These are phyloP conservation scores for Oligia strigilis DNA, from an alignment of 2,888 invertebrate species.

Conservation along the genomic window DNA sequence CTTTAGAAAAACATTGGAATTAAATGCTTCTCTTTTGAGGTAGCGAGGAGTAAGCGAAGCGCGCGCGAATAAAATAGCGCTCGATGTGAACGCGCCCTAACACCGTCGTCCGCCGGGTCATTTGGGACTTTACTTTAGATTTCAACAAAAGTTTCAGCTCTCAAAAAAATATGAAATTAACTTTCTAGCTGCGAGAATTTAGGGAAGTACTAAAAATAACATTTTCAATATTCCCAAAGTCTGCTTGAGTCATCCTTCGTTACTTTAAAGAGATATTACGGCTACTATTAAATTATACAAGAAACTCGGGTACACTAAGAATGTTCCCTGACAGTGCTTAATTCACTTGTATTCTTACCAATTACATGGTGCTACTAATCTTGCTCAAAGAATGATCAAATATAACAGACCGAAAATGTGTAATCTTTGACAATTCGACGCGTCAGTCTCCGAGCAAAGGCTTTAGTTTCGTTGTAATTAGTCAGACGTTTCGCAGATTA, in stretches of 20 bases:
- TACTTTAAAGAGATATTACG: constrained; percentile 15
- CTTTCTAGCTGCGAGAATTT: not conserved
- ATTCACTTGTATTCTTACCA: constrained; percentile 14
- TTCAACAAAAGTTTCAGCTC: constrained; percentile 28
- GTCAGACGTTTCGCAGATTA: constrained; percentile 27
- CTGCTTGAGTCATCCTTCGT: constrained; percentile 18
- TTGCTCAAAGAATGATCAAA: constrained; percentile 13
- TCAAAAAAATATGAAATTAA: constrained; percentile 5
- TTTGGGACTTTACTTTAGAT: not conserved
- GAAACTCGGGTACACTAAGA: constrained; percentile 1
- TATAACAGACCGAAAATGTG: constrained; percentile 20
- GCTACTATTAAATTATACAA: constrained; percentile 14
- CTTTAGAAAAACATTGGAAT: too few species aligned
- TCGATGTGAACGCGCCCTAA: too few species aligned
- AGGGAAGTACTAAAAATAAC: not conserved
- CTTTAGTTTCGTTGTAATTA: constrained; percentile 56
- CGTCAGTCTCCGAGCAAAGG: constrained; percentile 33
- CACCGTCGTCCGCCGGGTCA: too few species aligned
- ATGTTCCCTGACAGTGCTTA: constrained; percentile 7
- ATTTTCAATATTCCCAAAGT: constrained; percentile 28
- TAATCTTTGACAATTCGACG: constrained; percentile 46
- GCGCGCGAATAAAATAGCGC: too few species aligned
- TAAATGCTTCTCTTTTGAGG: too few species aligned
- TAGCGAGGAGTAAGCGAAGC: too few species aligned
- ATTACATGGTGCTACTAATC: constrained; percentile 12